Evolutionary conservation across 2,888 invertebrate species (phyloP).

Genomic region (Xiphydria camelus): DNA sequence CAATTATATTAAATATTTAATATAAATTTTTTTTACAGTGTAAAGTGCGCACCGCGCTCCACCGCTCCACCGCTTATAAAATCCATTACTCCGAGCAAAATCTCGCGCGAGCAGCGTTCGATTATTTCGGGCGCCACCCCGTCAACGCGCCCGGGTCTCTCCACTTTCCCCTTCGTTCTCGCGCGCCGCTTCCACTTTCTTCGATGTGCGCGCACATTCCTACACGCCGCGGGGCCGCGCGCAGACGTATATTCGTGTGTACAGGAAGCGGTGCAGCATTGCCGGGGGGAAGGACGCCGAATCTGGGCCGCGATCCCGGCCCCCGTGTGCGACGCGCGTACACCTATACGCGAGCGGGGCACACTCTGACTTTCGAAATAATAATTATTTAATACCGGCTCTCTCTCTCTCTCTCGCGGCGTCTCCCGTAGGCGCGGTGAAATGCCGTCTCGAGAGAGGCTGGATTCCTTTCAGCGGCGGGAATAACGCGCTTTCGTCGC

Average conservation of each 20-base stretch:
- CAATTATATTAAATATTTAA: no score
- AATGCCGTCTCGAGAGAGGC: constrained; percentile 28
- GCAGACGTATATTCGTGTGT: no score
- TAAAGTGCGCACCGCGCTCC: no score
- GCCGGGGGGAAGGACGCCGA: constrained; percentile 56
- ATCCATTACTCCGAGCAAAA: no score
- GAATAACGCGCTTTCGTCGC: no score
- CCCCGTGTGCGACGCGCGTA: constrained; percentile 4
- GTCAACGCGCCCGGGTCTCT: no score
- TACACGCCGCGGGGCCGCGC: neutral
- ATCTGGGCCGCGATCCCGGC: constrained; percentile 43
- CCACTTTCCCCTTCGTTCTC: constrained; percentile 45
- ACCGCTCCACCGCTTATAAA: no score
- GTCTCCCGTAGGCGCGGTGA: constrained; percentile 23
- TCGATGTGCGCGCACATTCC: neutral
- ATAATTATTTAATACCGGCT: constrained; percentile 53
- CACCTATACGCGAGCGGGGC: constrained; percentile 15
- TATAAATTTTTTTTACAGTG: no score
- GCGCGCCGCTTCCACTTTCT: constrained; percentile 36
- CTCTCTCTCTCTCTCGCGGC: constrained; percentile 7
- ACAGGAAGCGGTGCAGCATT: constrained; percentile 52
- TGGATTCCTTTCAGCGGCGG: neutral
- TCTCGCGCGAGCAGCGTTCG: no score
- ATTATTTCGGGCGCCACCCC: no score
- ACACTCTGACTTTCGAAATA: constrained; percentile 54